These are phyloP conservation scores for Megaceryle alcyon DNA, from an alignment of 2,797 vertebrate species.

Conservation along the genomic window DNA sequence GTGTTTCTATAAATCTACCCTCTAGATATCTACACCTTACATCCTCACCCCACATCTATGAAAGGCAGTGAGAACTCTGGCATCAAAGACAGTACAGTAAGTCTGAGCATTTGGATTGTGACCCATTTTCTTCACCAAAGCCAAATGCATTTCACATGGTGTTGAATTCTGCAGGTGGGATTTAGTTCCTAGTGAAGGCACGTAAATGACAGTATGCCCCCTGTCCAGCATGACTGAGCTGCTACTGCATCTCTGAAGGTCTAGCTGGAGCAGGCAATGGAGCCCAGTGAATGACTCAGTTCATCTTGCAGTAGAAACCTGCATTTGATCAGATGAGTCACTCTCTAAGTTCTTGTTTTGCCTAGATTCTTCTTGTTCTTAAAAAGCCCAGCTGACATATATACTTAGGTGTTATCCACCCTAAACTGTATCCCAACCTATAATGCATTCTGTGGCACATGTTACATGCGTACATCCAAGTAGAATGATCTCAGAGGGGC, in stretches of 20 bases:
- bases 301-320: neutral
- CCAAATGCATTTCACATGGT: neutral
- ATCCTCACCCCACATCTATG: neutral
- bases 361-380: neutral
- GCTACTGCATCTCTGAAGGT: neutral
- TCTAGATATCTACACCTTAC: neutral
- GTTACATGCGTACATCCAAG: neutral
- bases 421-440: neutral
- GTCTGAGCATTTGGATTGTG: neutral
- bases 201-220: rapidly evolving
- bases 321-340: neutral
- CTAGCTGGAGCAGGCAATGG: neutral
- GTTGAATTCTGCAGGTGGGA: neutral
- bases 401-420: neutral
- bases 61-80: neutral
- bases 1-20: neutral
- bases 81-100: neutral
- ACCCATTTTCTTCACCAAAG: neutral
- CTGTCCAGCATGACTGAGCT: neutral
- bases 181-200: neutral
- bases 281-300: neutral
- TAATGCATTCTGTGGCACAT: rapidly evolving
- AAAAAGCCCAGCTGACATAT: neutral
- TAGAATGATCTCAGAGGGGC: neutral
- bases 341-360: neutral